Percentiles rank a stretch among this genome's conserved stretches.
Conservation (phyloP, 2,113 vertebrate genomes). For the Microcebus murinus region DNA sequence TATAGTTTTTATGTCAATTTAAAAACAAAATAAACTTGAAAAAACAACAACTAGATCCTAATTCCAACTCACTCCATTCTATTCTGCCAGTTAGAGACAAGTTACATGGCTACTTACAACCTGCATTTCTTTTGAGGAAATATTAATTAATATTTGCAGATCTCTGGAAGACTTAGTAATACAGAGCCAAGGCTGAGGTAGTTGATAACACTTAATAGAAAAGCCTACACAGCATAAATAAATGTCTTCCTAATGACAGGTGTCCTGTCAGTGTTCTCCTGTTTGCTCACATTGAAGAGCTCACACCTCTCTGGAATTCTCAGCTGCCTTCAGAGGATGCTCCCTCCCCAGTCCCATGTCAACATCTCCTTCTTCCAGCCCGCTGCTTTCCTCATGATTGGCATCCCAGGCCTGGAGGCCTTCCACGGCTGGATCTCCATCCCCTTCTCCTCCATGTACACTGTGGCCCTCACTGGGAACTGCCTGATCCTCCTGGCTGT, state of each 20-base stretch:
- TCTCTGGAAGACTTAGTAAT: neutral
- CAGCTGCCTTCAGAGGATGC: neutral
- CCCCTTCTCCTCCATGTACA: slow-evolving; percentile 81
- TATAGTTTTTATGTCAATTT: neutral
- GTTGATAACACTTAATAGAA: neutral
- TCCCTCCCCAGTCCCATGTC: neutral
- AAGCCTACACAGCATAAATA: neutral
- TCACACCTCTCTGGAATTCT: neutral
- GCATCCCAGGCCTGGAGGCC: slow-evolving; percentile 80
- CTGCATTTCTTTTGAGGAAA: neutral
- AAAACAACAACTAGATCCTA: neutral
- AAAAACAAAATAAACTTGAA: neutral
- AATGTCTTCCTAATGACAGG: neutral
- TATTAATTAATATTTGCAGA: neutral
- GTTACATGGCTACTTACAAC: neutral
- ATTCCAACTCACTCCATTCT: neutral
- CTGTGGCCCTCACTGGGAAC: slow-evolving; percentile 79
- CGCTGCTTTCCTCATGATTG: slow-evolving; percentile 78
- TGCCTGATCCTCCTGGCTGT: slow-evolving; percentile 79
- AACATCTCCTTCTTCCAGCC: slow-evolving; percentile 82
- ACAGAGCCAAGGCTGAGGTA: neutral
- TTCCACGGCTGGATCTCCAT: slow-evolving; percentile 79
- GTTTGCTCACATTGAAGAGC: neutral
- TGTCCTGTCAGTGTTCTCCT: neutral
- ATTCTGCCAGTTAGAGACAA: neutral